Evolutionary conservation across 2,888 invertebrate species (phyloP), one percentile per base, ranked within the genome.

Genomic region (Drymonia ruficornis): DNA sequence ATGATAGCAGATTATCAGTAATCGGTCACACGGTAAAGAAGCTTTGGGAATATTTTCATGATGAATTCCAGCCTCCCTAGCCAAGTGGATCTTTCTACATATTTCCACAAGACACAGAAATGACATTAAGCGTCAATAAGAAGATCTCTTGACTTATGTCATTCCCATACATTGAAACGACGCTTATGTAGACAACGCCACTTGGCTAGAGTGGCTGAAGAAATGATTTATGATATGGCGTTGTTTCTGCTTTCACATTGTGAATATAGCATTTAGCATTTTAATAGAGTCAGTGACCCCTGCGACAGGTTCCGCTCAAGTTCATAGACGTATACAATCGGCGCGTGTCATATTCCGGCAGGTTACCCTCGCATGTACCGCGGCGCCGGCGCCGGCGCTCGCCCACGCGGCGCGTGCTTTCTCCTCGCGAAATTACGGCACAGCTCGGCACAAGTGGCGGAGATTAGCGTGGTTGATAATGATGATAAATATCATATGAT

Each of bases 381-480:
- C 72, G 69, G 72, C 72, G 76, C 74, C 70, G 43, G 43, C 64
- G 70, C 74, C 74, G 69, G 74, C 72, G 69, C 63, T 48, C 49
- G 47, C 47, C 29, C 18, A 31, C 31, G 31, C 47, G 13, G 3
- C 59, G 56, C 67, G 74, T 70, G 81, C 87, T 87, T 88, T 89
- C 86, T 81, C 86, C 78, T 74, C 74, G 76, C 72, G 65, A 76
- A 78, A 70, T 63, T 50, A 52, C 58, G 61, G 58, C 61, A 63
- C 52, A 65, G 62, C 50, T 53, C 53, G 52, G 64, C 58, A 59
- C 64, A 69, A 56, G 50, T 59, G 62, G 61, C 62, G 54, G 28
- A 46, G 46, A 46, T 46, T 28, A 6, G 46, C 46, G 46, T 9
- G 2, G 23, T 13, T 16, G 13, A 40, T 40, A 13, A 36, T 36